Evolutionary conservation across 2,888 invertebrate species (phyloP).

Genomic region (Ormyrus rosae): DNA sequence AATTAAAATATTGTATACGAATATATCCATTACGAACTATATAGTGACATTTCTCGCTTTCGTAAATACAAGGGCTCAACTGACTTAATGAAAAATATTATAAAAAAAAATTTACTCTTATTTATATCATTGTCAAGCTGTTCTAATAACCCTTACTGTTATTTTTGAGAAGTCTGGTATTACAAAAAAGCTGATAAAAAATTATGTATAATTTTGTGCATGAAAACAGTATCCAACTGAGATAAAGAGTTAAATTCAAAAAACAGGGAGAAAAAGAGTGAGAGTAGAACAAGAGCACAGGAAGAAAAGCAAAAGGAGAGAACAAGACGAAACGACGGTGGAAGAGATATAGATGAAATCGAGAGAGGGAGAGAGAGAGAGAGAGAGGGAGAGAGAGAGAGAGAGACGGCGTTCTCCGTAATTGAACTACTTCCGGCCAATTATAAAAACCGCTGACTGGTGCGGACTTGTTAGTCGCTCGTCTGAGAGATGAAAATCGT

Average conservation of each 20-base stretch:
- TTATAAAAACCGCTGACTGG: constrained; percentile 70
- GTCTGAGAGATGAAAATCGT: constrained; percentile 59
- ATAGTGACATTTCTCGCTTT: too few species aligned
- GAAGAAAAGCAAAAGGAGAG: background rate
- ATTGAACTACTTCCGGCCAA: constrained; percentile 65
- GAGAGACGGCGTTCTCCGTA: constrained; percentile 35
- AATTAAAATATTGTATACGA: too few species aligned
- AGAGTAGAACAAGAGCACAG: background rate
- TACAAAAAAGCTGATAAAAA: too few species aligned
- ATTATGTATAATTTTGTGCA: too few species aligned
- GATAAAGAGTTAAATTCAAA: background rate
- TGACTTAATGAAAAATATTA: too few species aligned
- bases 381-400: background rate
- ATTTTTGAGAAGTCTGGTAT: too few species aligned
- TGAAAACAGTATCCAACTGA: too few species aligned
- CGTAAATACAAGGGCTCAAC: too few species aligned
- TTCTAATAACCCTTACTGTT: too few species aligned
- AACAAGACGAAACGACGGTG: background rate
- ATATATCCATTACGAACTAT: too few species aligned
- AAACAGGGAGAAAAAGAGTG: background rate
- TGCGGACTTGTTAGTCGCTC: constrained; percentile 62
- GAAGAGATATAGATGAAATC: background rate
- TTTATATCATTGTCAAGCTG: too few species aligned
- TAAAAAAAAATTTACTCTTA: too few species aligned
- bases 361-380: background rate